A percentile compares a stretch with the other conserved stretches of the same genome.
phyloP scores from a whole-genome alignment of 2,797 vertebrate species.

The Rousettus madagascariensis region DNA sequence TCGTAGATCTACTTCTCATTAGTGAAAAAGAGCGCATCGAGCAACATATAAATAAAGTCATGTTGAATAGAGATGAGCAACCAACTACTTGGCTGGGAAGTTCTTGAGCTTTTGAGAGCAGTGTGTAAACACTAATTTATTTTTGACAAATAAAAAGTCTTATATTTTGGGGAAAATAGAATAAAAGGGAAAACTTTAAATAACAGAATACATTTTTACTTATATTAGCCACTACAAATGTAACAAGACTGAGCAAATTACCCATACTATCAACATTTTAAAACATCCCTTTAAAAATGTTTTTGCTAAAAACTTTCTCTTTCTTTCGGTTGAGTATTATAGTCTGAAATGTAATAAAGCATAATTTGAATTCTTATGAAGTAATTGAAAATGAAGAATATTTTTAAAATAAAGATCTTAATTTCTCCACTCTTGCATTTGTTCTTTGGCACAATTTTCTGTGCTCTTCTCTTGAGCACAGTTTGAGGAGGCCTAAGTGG shows the following conservation, averaged over 20 bases:
- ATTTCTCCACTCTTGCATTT: not conserved
- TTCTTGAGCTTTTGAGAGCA: not conserved
- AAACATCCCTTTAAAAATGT: not conserved
- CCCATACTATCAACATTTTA: not conserved
- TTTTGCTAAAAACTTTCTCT: not conserved
- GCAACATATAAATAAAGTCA: not conserved
- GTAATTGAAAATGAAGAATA: not conserved
- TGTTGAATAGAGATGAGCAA: not conserved
- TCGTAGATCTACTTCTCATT: not conserved
- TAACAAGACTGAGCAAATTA: not conserved
- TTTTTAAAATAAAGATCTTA: not conserved
- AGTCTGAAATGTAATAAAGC: not conserved
- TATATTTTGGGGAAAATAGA: not conserved
- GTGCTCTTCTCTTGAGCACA: not conserved
- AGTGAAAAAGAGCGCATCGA: not conserved
- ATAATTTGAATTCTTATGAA: slow-evolving; percentile 14
- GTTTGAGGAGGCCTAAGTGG: not conserved
- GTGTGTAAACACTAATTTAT: not conserved
- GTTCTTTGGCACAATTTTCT: not conserved
- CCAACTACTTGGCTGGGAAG: not conserved
- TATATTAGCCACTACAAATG: not conserved
- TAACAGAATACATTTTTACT: not conserved
- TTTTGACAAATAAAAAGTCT: not conserved
- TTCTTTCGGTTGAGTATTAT: not conserved
- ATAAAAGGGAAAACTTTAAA: not conserved